Evolutionary conservation across 2,113 vertebrate genomes (phyloP).

Genomic region (Terrapene triunguis): DNA sequence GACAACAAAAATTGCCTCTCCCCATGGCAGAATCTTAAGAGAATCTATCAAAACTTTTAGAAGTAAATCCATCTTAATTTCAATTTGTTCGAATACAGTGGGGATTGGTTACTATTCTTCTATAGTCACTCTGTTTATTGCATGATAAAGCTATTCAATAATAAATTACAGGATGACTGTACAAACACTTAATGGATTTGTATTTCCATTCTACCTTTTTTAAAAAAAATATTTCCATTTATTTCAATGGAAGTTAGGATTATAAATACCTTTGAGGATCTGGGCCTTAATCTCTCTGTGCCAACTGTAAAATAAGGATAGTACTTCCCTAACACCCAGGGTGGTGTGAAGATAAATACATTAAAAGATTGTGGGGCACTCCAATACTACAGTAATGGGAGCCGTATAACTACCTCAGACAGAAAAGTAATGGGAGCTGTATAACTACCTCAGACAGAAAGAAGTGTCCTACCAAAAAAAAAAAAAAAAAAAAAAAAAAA

Average conservation of each 20-base stretch:
- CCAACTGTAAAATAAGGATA: not conserved
- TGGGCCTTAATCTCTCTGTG: not conserved
- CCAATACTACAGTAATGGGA: too few species aligned
- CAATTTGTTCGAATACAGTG: not conserved
- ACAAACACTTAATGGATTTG: not conserved
- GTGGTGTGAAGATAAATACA: too few species aligned
- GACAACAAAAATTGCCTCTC: not conserved
- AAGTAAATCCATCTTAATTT: not conserved
- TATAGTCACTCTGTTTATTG: not conserved
- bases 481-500: not conserved
- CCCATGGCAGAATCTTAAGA: not conserved
- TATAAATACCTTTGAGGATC: not conserved
- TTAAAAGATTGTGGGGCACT: too few species aligned
- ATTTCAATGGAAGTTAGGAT: not conserved
- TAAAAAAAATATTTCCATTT: too few species aligned
- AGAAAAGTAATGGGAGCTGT: not conserved
- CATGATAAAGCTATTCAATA: not conserved
- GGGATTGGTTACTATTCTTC: not conserved
- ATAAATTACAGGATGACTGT: not conserved
- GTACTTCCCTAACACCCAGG: not conserved
- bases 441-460: not conserved
- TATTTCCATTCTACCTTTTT: too few species aligned
- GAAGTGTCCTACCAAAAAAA: not conserved
- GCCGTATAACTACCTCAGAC: too few species aligned
- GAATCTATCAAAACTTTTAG: not conserved